phyloP scores from a whole-genome alignment of 2,888 invertebrate species.

The Anticlea derivata region DNA sequence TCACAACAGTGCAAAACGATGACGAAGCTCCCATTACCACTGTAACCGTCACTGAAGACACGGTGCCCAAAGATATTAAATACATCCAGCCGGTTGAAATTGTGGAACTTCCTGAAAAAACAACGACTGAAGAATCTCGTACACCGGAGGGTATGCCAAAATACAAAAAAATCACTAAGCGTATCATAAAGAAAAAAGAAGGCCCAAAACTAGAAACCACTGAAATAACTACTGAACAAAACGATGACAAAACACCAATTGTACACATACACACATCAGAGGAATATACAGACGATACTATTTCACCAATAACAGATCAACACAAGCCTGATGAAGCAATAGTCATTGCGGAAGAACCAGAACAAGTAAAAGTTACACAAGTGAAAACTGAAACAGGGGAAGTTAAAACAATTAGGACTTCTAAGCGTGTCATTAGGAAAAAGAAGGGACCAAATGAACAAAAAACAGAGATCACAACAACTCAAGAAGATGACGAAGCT shows the following conservation, averaged over 20 bases:
- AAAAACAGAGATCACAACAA: background rate
- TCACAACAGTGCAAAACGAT: background rate
- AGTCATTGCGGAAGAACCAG: background rate
- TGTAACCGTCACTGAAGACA: constrained; percentile 46
- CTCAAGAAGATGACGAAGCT: background rate
- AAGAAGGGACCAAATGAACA: background rate
- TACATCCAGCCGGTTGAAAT: constrained; percentile 22
- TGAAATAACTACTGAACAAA: constrained; percentile 60
- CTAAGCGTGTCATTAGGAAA: background rate
- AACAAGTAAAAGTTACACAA: background rate
- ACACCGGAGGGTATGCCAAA: constrained; percentile 40
- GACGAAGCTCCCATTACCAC: constrained; percentile 29
- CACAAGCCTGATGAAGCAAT: background rate
- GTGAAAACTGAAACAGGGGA: background rate
- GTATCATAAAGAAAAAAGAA: constrained; percentile 26
- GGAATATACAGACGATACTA: constrained; percentile 46
- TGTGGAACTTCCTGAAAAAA: constrained; percentile 47
- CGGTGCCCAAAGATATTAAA: constrained; percentile 15
- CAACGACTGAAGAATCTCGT: constrained; percentile 33
- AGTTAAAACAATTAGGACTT: background rate
- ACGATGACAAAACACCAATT: constrained; percentile 63
- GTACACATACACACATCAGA: constrained; percentile 46
- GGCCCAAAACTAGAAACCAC: constrained; percentile 33
- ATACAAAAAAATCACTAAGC: constrained; percentile 41
- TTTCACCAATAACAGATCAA: constrained; percentile 21